Base-by-base conservation (phyloP, 2,797 vertebrate species). In the Enteromius radiatus region DNA sequence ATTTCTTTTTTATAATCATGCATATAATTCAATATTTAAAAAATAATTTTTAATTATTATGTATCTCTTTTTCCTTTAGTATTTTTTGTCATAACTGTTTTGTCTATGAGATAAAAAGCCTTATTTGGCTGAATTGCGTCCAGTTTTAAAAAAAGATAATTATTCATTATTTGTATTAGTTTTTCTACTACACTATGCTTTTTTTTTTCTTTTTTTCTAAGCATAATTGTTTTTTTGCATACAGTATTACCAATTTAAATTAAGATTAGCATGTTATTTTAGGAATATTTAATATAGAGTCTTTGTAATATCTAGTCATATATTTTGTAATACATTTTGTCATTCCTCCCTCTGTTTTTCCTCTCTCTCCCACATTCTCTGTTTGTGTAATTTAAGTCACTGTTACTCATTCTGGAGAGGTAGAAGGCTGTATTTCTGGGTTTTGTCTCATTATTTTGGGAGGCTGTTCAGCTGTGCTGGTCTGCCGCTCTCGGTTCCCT, bases 401-500 rank as follows among this genome's bases (percentile, higher is more conserved):
- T 23, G 17, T 69, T 14, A 12, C 70, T 74, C 41, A 59, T 80
- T 80, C 28, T 75, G 65, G 56, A 21, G 45, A 9, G 6, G 38
- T 31, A 38, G 56, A 38, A 19, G 36, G 28, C 64, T 33, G 49
- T 41, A 74, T 81, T 81, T 74, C 52, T 78, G 67, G 41, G 9
- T 33, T 67, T 33, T 43, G 19, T 76, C 17, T 77, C 15, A 28
- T 56, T 61, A 73, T 45, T 82, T 31, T 1, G 69, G 23, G 36
- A 26, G 68, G 12, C 36, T 19, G 61, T 54, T 78, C 59, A 78
- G 68, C 75, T 70, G 73, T 15, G n/a, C 56, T 47, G 45, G 19
- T 61, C 19, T 70, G 49, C 61, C 11, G 8, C 59, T 54, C 3
- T 78, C 38, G 10, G 19, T 33, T 82, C 59, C 45, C 38, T 17